phyloP scores from a whole-genome alignment of 2,888 invertebrate species.

The Diarsia brunnea region DNA sequence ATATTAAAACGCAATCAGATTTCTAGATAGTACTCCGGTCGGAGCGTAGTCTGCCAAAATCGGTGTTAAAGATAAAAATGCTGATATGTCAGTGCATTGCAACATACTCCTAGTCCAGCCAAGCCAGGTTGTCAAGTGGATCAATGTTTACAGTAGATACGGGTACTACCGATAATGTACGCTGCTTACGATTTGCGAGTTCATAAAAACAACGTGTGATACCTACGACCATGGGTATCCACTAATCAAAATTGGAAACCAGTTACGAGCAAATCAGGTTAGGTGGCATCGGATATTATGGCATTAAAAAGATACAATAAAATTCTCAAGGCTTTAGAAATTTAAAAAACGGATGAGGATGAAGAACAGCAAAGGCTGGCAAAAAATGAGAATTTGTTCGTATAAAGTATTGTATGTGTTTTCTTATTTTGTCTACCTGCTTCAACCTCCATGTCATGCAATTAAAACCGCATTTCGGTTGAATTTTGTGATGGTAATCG shows the following conservation, averaged over 20 bases:
- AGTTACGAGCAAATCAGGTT: slow-evolving; percentile 3
- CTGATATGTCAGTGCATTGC: slow-evolving; percentile 64
- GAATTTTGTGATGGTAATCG: slow-evolving; percentile 30
- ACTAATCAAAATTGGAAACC: slow-evolving; percentile 2
- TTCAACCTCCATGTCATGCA: background rate
- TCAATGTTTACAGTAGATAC: slow-evolving; percentile 67
- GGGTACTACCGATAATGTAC: slow-evolving; percentile 72
- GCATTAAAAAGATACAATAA: slow-evolving; percentile 7
- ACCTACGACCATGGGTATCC: background rate
- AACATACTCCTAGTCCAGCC: slow-evolving; percentile 58
- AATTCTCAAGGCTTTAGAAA: background rate
- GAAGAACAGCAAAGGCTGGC: background rate
- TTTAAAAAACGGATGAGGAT: background rate
- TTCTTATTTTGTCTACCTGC: slow-evolving; percentile 12
- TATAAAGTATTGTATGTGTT: background rate
- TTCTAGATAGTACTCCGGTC: background rate
- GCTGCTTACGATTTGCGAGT: slow-evolving; percentile 74
- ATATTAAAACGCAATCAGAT: slow-evolving; percentile 26
- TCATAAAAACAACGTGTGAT: slow-evolving; percentile 65
- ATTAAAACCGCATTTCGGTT: slow-evolving; percentile 40
- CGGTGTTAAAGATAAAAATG: slow-evolving; percentile 65
- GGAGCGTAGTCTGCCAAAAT: slow-evolving; percentile 49
- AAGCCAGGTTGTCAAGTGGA: slow-evolving; percentile 67
- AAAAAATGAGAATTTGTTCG: background rate
- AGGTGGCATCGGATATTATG: background rate